These are phyloP conservation scores for Ginglymostoma cirratum DNA, from an alignment of 2,113 vertebrate genomes.

Conservation along the genomic window DNA sequence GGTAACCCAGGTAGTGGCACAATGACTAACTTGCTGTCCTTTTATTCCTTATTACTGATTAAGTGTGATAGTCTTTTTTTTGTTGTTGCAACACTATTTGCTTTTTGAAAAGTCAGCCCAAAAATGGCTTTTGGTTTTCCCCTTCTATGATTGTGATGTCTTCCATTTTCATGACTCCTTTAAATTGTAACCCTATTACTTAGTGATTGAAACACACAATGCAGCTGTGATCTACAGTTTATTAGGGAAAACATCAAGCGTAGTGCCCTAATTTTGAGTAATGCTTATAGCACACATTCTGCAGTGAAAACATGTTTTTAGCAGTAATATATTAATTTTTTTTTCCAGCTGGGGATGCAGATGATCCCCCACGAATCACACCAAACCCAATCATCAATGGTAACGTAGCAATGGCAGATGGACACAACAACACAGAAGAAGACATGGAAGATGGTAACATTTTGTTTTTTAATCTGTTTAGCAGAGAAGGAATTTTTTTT, in stretches of 20 bases:
- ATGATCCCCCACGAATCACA: slow-evolving; percentile 95
- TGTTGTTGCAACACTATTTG: no score
- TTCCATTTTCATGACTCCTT: background rate
- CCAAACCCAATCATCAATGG: slow-evolving; percentile 96
- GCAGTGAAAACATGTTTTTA: background rate
- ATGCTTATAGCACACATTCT: background rate
- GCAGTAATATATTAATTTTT: slow-evolving; percentile 18
- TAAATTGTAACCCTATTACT: background rate
- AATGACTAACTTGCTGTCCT: background rate
- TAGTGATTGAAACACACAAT: background rate
- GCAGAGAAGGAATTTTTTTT: background rate
- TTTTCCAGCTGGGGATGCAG: slow-evolving; percentile 83
- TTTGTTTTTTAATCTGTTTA: background rate
- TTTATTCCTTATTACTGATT: background rate
- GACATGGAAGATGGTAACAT: slow-evolving; percentile 98
- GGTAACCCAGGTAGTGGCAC: background rate
- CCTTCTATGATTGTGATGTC: background rate
- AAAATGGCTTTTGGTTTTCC: background rate
- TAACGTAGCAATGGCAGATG: slow-evolving; percentile 93
- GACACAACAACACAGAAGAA: slow-evolving; percentile 92
- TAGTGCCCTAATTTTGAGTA: background rate
- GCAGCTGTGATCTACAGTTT: background rate
- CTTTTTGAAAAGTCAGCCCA: background rate
- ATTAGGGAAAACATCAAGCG: background rate
- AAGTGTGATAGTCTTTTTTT: background rate